These are phyloP conservation scores for Pterobdella sp. DNA, from an alignment of 2,888 invertebrate species.

Conservation along the genomic window DNA sequence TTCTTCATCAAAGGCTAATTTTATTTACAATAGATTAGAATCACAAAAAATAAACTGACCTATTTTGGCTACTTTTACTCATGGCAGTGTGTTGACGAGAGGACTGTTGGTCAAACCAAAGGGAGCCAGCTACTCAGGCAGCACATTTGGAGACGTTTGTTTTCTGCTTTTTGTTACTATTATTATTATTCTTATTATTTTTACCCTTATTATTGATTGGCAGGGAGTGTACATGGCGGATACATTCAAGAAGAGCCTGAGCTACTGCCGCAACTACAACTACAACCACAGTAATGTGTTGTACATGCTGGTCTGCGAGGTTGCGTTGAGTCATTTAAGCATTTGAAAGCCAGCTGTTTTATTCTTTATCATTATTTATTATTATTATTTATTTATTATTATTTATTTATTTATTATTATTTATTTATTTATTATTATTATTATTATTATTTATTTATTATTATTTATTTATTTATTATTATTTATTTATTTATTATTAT, in stretches of 20 bases:
- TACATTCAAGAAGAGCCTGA: slow-evolving; percentile 52
- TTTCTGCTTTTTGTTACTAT: neutral
- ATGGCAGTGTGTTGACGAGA: slow-evolving; percentile 51
- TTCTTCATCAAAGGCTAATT: too few species aligned
- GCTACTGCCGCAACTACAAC: slow-evolving; percentile 48
- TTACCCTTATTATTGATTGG: neutral
- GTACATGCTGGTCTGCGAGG: slow-evolving; percentile 55
- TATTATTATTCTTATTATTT: too few species aligned
- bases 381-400: too few species aligned
- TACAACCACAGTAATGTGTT: slow-evolving; percentile 41
- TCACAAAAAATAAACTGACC: too few species aligned
- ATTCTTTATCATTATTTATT: too few species aligned
- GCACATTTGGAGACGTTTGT: slow-evolving; percentile 51
- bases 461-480: too few species aligned
- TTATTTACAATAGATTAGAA: too few species aligned
- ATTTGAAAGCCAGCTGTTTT: neutral
- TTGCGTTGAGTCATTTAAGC: slow-evolving; percentile 39
- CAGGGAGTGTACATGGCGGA: slow-evolving; percentile 56
- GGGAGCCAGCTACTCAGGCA: slow-evolving; percentile 50
- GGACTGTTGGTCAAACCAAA: slow-evolving; percentile 54
- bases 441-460: too few species aligned
- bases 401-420: too few species aligned
- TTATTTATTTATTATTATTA: too few species aligned
- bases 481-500: too few species aligned
- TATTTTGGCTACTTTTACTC: too few species aligned